A percentile compares a stretch with the other conserved stretches of the same genome.
These are phyloP conservation scores for Bubo bubo DNA, from an alignment of 2,113 vertebrate genomes.

Conservation along the genomic window DNA sequence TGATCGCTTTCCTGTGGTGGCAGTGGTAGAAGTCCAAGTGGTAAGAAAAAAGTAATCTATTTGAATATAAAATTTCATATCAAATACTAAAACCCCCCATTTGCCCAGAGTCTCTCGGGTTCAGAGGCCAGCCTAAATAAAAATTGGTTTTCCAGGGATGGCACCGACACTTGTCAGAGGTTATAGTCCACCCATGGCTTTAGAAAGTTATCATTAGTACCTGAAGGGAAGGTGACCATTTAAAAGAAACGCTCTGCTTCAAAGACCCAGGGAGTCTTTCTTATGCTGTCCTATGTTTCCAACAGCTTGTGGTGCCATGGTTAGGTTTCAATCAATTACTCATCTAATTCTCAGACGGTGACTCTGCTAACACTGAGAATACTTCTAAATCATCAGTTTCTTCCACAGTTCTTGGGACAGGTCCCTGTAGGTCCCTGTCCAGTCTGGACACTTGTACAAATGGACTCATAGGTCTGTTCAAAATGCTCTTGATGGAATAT, in stretches of 20 bases:
- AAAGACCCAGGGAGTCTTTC: not conserved
- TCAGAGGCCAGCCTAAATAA: not conserved
- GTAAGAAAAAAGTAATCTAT: not conserved
- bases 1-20: not conserved
- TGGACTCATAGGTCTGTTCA: not conserved
- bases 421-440: not conserved
- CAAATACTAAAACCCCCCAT: not conserved
- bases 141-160: not conserved
- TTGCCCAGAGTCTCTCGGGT: not conserved
- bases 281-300: constrained; percentile 8
- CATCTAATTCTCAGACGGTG: constrained; percentile 9
- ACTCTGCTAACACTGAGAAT: constrained; percentile 7
- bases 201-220: constrained; percentile 4
- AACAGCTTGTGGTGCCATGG: not conserved
- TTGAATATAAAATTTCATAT: not conserved
- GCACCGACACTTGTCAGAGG: not conserved
- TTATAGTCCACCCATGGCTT: not conserved
- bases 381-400: not conserved
- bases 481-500: not conserved
- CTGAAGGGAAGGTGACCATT: constrained; percentile 29
- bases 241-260: not conserved
- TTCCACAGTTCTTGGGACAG: not conserved
- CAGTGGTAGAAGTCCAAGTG: not conserved
- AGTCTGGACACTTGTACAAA: not conserved
- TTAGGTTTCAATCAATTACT: constrained; percentile 31